Evolutionary conservation across 1,140 invertebrate species (phyloP).

Genomic region (Piezodorus guildinii): DNA sequence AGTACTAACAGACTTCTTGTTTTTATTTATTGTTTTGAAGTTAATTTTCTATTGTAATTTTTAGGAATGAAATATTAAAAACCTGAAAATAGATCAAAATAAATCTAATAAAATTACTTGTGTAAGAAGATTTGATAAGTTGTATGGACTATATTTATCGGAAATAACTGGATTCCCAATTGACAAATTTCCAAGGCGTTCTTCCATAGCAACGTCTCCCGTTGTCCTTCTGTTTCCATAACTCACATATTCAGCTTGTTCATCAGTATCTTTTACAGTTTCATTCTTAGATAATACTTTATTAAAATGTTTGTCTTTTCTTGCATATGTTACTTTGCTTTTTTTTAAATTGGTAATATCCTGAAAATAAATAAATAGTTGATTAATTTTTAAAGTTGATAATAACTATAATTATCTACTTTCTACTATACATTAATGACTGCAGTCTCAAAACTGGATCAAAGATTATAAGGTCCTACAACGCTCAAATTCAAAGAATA

Average conservation of each 20-base stretch:
- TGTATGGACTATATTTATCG: slow-evolving; percentile 9
- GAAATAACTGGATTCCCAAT: slow-evolving; percentile 5
- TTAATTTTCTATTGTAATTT: background rate
- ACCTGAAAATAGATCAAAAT: too few relatives aligned
- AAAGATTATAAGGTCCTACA: too few relatives aligned
- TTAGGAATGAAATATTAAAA: too few relatives aligned
- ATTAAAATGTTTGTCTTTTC: background rate
- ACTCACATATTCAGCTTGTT: slow-evolving; percentile 14
- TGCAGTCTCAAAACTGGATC: too few relatives aligned
- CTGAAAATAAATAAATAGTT: background rate
- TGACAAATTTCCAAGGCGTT: slow-evolving; percentile 18
- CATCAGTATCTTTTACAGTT: background rate
- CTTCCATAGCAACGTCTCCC: slow-evolving; percentile 22
- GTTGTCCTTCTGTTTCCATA: slow-evolving; percentile 1
- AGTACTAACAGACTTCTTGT: too few relatives aligned
- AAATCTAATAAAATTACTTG: slow-evolving; percentile 14
- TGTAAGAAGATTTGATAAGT: slow-evolving; percentile 20
- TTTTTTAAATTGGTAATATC: background rate
- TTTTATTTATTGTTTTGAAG: background rate
- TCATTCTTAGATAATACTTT: background rate
- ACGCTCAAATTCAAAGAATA: too few relatives aligned
- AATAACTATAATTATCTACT: too few relatives aligned
- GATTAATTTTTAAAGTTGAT: too few relatives aligned
- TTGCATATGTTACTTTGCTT: background rate
- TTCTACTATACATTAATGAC: too few relatives aligned